These are phyloP conservation scores for Crotalus horridus DNA, from an alignment of 2,113 vertebrate genomes.

Conservation along the genomic window DNA sequence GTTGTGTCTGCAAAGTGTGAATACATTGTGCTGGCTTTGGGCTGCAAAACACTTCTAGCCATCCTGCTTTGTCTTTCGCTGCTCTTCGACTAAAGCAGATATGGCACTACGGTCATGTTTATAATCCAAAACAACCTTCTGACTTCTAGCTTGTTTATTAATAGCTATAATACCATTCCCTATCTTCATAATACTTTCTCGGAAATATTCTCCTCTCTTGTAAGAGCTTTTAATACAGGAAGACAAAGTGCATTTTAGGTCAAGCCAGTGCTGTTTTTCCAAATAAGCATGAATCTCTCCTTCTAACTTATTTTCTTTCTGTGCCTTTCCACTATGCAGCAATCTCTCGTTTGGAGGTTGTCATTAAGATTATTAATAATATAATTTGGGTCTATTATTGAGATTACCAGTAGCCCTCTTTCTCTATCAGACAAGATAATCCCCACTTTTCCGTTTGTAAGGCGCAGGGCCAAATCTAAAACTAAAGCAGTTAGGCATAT, in stretches of 20 bases:
- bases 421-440: background rate
- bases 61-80: background rate
- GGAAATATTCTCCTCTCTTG: background rate
- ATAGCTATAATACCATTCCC: background rate
- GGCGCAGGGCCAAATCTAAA: background rate
- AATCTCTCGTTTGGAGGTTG: background rate
- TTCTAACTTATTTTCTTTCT: background rate
- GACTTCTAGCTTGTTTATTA: background rate
- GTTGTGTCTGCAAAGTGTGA: background rate
- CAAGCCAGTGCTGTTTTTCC: background rate
- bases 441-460: background rate
- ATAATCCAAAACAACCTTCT: background rate
- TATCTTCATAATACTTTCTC: background rate
- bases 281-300: background rate
- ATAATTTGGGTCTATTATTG: background rate
- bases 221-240: background rate
- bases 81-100: background rate
- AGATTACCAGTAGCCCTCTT: background rate
- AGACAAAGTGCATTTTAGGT: background rate
- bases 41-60: background rate
- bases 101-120: background rate
- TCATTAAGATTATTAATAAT: background rate
- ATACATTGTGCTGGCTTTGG: background rate
- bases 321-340: background rate
- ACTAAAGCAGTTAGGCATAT: background rate